These are phyloP conservation scores for Drosophila kohkoa DNA, from an alignment of 1,140 invertebrate species.

Conservation along the genomic window DNA sequence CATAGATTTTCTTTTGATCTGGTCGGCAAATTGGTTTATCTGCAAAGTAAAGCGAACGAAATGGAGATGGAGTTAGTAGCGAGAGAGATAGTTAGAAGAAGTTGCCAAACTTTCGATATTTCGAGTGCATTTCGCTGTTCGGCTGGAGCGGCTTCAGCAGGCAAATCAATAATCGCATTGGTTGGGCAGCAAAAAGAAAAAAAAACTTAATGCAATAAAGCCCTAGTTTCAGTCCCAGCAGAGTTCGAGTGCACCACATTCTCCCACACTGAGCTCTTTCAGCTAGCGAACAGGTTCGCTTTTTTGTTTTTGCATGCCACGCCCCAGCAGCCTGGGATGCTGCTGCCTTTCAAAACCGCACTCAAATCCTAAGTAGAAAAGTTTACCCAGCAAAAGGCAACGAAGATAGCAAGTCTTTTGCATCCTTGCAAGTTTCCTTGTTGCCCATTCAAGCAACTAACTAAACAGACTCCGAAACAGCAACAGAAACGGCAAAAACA, in stretches of 20 bases:
- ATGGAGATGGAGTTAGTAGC: slow-evolving; percentile 8
- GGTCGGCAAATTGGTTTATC: slow-evolving; percentile 93
- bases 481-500: slow-evolving; percentile 36
- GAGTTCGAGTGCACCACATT: slow-evolving; percentile 42
- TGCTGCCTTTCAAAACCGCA: slow-evolving; percentile 36
- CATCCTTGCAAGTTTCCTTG: slow-evolving; percentile 24
- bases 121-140: slow-evolving; percentile 77
- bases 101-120: slow-evolving; percentile 54
- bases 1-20: slow-evolving; percentile 92
- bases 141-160: slow-evolving; percentile 25
- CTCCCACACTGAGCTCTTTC: background rate
- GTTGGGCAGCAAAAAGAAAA: background rate
- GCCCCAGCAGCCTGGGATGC: background rate
- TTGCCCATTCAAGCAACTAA: slow-evolving; percentile 63
- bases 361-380: slow-evolving; percentile 72
- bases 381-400: slow-evolving; percentile 48
- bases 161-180: slow-evolving; percentile 76
- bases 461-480: slow-evolving; percentile 59
- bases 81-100: slow-evolving; percentile 18
- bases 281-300: slow-evolving; percentile 13
- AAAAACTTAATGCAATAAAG: slow-evolving; percentile 55
- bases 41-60: slow-evolving; percentile 73
- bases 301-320: slow-evolving; percentile 49
- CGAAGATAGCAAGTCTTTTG: slow-evolving; percentile 15
- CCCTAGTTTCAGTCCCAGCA: slow-evolving; percentile 15